Evolutionary conservation across 2,888 invertebrate genomes (phyloP).

Genomic region (Aphelenchoides bicaudatus): DNA sequence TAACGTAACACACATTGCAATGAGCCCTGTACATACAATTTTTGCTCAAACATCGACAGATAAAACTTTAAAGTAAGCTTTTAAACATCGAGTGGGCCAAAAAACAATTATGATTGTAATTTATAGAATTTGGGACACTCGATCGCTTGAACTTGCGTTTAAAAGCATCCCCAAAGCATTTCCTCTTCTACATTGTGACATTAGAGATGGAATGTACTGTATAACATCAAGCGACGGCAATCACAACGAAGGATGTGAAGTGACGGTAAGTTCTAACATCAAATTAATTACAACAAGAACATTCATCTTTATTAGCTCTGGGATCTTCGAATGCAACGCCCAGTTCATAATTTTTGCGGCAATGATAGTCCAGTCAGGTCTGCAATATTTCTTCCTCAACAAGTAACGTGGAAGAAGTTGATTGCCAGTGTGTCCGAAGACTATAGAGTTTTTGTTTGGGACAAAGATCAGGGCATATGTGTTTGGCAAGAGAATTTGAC

Average conservation of each 20-base stretch:
- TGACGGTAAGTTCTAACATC: slow-evolving; percentile 62
- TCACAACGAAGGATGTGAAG: slow-evolving; percentile 64
- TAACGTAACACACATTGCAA: slow-evolving; percentile 63
- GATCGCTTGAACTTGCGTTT: slow-evolving; percentile 58
- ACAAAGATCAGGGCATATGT: slow-evolving; percentile 69
- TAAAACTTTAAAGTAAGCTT: slow-evolving; percentile 60
- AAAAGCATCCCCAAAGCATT: slow-evolving; percentile 62
- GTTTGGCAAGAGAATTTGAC: slow-evolving; percentile 81
- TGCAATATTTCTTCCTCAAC: slow-evolving; percentile 40
- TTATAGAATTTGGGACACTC: slow-evolving; percentile 63
- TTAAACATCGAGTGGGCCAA: too few species aligned
- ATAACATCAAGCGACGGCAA: slow-evolving; percentile 64
- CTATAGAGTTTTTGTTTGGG: slow-evolving; percentile 62
- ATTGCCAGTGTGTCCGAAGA: slow-evolving; percentile 62
- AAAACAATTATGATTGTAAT: too few species aligned
- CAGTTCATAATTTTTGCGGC: slow-evolving; percentile 45
- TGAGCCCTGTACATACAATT: slow-evolving; percentile 53
- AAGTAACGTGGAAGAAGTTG: slow-evolving; percentile 56
- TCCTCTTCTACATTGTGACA: slow-evolving; percentile 63
- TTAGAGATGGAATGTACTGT: slow-evolving; percentile 60
- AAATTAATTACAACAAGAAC: too few species aligned
- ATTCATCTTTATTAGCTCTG: slow-evolving; percentile 40
- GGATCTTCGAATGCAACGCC: slow-evolving; percentile 42
- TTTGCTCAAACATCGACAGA: slow-evolving; percentile 65
- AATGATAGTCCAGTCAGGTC: slow-evolving; percentile 57